Evolutionary conservation across 2,797 vertebrate species (phyloP), one percentile per base, ranked within the genome.

Genomic region (Epinephelus coioides): DNA sequence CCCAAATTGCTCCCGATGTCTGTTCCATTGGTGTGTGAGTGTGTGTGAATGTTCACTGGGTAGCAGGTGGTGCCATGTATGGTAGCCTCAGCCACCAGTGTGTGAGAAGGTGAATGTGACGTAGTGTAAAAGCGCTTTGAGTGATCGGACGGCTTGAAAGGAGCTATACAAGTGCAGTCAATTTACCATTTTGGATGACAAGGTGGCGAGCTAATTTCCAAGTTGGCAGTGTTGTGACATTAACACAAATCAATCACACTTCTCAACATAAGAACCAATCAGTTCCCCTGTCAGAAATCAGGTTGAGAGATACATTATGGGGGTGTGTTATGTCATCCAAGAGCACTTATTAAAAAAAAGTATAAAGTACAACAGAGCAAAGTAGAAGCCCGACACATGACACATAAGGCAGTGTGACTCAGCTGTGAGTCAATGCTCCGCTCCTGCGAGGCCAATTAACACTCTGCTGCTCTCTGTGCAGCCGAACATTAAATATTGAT

Each of bases 401-500:
- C 75, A 51, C 19, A 43, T 12, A 23, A 53, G 53, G 0, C 10
- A 55, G 60, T 5, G 34, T 54, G 30, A 85, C 69, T 72, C 67
- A 25, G 67, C 38, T 17, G 9, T 10, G 5, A 71, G 73, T 72
- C 72, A 62, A 66, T n/a, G 54, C 25, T 62, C 56, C 34, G 50
- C 64, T 78, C 81, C 78, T 79, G 17, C 1, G 44, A 84, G 83
- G 71, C 81, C 82, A 88, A 92, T 88, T 89, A 90, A 85, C 75
- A 72, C 70, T 72, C 68, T 7, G 59, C 80, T 49, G 75, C 69
- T 74, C 56, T 73, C 51, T 13, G 65, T 65, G 30, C 78, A 46
- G 71, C 71, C 55, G 21, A 74, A 79, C 82, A 88, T 74, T 82
- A 89, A 85, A 90, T 86, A 89, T 89, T 82, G 73, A 93, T 90